These are phyloP conservation scores for Aphidius colemani DNA, from an alignment of 2,888 invertebrate genomes.

Conservation along the genomic window DNA sequence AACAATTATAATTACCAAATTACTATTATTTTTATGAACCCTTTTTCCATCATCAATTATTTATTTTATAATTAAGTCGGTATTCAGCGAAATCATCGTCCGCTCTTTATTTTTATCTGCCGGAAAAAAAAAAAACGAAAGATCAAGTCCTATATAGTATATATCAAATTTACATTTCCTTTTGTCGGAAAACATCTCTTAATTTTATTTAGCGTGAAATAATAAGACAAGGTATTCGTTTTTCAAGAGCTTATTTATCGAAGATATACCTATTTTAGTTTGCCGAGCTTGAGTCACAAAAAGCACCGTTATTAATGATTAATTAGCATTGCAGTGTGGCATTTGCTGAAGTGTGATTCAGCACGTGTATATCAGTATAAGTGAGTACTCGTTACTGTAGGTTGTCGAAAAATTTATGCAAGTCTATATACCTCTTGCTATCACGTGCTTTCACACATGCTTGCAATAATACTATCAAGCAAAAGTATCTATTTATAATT, in stretches of 20 bases:
- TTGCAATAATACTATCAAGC: no score
- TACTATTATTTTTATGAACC: not conserved
- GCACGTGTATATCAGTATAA: no score
- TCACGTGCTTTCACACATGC: conserved; percentile 10
- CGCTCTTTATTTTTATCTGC: no score
- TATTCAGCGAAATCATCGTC: no score
- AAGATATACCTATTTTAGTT: conserved; percentile 5
- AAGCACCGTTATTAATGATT: conserved; percentile 39
- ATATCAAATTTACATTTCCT: not conserved
- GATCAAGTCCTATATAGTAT: no score
- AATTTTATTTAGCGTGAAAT: not conserved
- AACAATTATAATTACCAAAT: not conserved
- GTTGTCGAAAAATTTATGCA: conserved; percentile 38
- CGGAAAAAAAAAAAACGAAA: no score
- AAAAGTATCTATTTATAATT: no score
- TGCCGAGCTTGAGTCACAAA: conserved; percentile 33
- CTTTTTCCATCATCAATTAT: no score
- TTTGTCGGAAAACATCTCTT: not conserved
- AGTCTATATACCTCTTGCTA: no score
- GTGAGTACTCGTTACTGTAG: conserved; percentile 18
- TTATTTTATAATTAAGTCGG: no score
- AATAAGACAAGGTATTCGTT: conserved; percentile 12
- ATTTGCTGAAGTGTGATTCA: no score
- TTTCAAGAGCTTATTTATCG: no score
- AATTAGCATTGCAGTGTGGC: conserved; percentile 34